Base-by-base conservation (phyloP, 2,113 vertebrate genomes). In the Urocitellus parryii region DNA sequence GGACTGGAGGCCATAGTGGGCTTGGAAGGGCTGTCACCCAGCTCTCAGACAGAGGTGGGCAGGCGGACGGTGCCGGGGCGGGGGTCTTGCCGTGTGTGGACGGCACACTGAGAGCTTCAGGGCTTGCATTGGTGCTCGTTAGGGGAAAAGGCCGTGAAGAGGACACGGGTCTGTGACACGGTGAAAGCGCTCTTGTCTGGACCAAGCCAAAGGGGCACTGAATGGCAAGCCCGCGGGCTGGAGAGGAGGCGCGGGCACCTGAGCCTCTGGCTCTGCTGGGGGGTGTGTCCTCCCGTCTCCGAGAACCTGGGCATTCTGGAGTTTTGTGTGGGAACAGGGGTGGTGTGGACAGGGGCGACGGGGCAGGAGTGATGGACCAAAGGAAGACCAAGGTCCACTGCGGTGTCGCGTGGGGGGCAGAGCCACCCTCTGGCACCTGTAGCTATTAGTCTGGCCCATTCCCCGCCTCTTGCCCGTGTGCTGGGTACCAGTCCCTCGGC, bases 11-110 rank as follows among this genome's bases (percentile, higher is more conserved):
- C 58, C 5, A 13, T 22, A 4, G 3, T 37, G 42, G 82, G 32
- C 67, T 13, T n/a, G 56, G 37, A 34, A 24, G 34, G 27, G 51
- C 20, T 13, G 22, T 32, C 56, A 0, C 24, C 0, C 48, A 1
- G 56, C 37, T 12, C 32, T 45, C 1, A 0, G 39, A 70, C 63
- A 0, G 51, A 3, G 22, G 34, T 1, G 3, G 17, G 34, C 13
- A 7, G 16, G 24, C 1, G 13, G 39, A 3, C 0, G 1, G 8
- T 3, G 2, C 24, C 37, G 61, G 25, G 68, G 39, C 16, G 56
- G 56, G 0, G 24, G 20, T 27, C 22, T 72, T 29, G 74, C 76
- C 42, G 25, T 11, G 0, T 4, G 42, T 22, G 76, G 53, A 4
- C 16, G 12, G 25, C 0, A 1, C 22, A 45, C 58, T 76, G 80